Base-by-base conservation (phyloP, 2,113 vertebrate genomes). In the Psettodes erumei region DNA sequence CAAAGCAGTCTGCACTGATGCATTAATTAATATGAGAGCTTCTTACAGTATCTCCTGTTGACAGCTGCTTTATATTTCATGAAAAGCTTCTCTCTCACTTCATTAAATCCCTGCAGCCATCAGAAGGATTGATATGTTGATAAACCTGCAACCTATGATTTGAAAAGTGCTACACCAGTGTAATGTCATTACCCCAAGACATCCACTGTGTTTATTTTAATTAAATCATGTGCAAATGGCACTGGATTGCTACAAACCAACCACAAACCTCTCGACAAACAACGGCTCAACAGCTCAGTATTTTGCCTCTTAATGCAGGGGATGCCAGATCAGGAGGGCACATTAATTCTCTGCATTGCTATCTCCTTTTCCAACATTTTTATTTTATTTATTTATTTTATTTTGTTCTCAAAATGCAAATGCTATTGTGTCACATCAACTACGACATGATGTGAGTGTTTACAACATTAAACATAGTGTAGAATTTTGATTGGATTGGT, bases 371-470 rank as follows among this genome's bases (percentile, higher is more conserved):
- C n/a, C n/a, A 33, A 32, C 27, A 8, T 42, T 54, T 13, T 37
- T 23, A n/a, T n/a, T n/a, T n/a, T n/a, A n/a, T n/a, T n/a, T n/a
- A n/a, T n/a, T n/a, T n/a, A n/a, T n/a, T n/a, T n/a, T n/a, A 32
- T 38, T 66, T 62, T 8, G 23, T 23, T 19, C 23, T 56, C 48
- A 15, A 28, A 30, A 30, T 40, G 4, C n/a, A 53, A 42, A 42
- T 25, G 18, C 16, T 21, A 23, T 5, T 62, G 21, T 28, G 25
- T 45, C 33, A 37, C n/a, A 61, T 40, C 13, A 58, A 9, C 37
- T 30, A n/a, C n/a, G n/a, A n/a, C n/a, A n/a, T 35, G 38, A 37
- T 45, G 38, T 47, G 37, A 69, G 18, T 23, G 38, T 69, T 77
- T 30, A 70, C 38, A 30, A 55, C 0, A 1, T 60, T 42, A 50